Evolutionary conservation across 2,797 vertebrate genomes (phyloP).

Genomic region (Sciurus carolinensis): DNA sequence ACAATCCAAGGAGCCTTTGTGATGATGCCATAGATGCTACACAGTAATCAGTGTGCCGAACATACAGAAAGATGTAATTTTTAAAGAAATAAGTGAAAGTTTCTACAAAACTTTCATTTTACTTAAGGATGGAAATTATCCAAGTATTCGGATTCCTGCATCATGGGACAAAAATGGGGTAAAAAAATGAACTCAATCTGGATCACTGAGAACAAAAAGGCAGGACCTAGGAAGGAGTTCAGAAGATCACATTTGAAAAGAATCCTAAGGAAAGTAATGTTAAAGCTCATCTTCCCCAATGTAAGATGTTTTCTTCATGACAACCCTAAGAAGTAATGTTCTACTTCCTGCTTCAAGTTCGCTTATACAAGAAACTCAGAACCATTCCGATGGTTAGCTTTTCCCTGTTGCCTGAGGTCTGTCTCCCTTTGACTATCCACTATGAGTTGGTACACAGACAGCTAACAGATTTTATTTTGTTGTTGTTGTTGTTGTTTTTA

Average conservation of each 20-base stretch:
- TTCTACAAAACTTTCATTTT: constrained; percentile 14
- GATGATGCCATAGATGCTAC: not conserved
- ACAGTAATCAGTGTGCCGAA: not conserved
- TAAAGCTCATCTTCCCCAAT: constrained; percentile 8
- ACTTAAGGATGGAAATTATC: constrained; percentile 1
- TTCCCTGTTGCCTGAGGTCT: not conserved
- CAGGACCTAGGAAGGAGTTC: not conserved
- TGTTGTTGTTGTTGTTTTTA: not conserved
- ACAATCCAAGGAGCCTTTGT: not conserved
- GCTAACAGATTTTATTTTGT: not conserved
- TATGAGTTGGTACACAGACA: not conserved
- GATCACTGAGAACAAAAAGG: constrained; percentile 34
- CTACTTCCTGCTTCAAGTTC: constrained; percentile 38
- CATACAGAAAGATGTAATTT: not conserved
- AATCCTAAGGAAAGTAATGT: not conserved
- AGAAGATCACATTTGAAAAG: constrained; percentile 24
- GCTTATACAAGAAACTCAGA: not conserved
- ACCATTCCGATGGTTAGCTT: not conserved
- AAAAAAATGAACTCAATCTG: not conserved
- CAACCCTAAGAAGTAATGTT: not conserved
- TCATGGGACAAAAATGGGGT: not conserved
- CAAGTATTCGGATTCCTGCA: not conserved
- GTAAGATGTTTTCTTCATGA: constrained; percentile 38
- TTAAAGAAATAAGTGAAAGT: not conserved
- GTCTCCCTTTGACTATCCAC: constrained; percentile 1